Conservation (phyloP, 2,888 invertebrate genomes). For the Dasypogon diadema region DNA sequence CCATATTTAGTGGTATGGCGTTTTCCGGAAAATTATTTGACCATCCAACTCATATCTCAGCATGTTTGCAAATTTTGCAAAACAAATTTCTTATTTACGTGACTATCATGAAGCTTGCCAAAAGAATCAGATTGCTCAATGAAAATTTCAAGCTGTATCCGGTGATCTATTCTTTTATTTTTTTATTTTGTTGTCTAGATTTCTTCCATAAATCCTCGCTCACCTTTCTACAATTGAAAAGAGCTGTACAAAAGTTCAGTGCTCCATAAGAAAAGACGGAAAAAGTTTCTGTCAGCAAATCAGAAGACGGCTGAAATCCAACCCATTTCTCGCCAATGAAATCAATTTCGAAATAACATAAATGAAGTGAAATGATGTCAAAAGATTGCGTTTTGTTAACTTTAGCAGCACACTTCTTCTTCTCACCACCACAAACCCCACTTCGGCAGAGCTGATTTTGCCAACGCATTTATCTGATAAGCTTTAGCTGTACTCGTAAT, state of each 20-base stretch:
- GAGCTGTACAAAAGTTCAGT: background rate
- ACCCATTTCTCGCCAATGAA: background rate
- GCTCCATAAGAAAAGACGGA: background rate
- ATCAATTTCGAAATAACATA: background rate
- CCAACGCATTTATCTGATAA: conserved; percentile 21
- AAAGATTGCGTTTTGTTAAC: conserved; percentile 9
- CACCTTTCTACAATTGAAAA: too few relatives aligned
- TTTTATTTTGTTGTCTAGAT: too few relatives aligned
- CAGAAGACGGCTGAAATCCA: background rate
- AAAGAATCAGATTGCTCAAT: too few relatives aligned
- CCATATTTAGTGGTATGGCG: too few relatives aligned
- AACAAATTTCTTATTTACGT: too few relatives aligned
- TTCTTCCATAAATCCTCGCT: too few relatives aligned
- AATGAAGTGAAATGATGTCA: conserved; percentile 30
- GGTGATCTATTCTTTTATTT: too few relatives aligned
- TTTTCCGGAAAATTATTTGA: too few relatives aligned
- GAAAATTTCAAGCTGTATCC: too few relatives aligned
- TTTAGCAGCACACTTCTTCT: conserved; percentile 6
- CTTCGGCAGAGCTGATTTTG: background rate
- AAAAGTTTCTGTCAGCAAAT: background rate
- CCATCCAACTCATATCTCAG: too few relatives aligned
- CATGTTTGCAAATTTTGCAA: too few relatives aligned
- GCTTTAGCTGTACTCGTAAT: conserved; percentile 6
- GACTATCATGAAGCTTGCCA: too few relatives aligned
- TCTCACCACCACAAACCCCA: background rate